phyloP scores from a whole-genome alignment of 1,140 invertebrate species.

The Trichoplusia ni region DNA sequence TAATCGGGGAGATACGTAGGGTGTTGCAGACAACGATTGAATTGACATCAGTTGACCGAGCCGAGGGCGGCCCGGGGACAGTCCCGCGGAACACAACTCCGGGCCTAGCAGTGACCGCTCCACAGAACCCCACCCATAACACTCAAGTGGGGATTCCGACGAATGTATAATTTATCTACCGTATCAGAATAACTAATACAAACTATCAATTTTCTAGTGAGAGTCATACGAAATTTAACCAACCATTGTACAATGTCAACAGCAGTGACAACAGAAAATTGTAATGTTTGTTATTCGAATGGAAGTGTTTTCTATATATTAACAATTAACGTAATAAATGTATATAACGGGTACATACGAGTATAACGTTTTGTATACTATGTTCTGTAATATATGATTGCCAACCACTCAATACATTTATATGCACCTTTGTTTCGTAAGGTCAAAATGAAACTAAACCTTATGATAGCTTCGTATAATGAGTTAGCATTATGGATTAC shows the following conservation, averaged over 20 bases:
- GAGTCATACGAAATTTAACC: slow-evolving; percentile 19
- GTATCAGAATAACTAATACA: slow-evolving; percentile 30
- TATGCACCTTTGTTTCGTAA: slow-evolving; percentile 28
- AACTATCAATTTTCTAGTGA: slow-evolving; percentile 24
- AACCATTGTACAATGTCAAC: slow-evolving; percentile 37
- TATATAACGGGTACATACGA: slow-evolving; percentile 29
- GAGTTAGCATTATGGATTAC: slow-evolving; percentile 29
- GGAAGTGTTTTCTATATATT: slow-evolving; percentile 26
- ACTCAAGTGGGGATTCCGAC: neutral
- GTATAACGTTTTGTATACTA: slow-evolving; percentile 28
- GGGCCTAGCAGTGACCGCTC: neutral
- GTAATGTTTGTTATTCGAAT: slow-evolving; percentile 16
- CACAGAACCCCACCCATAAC: neutral
- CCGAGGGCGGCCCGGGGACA: slow-evolving; percentile 17
- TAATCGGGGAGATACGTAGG: neutral
- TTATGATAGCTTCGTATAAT: slow-evolving; percentile 27
- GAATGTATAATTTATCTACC: slow-evolving; percentile 9
- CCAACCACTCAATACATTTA: slow-evolving; percentile 27
- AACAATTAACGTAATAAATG: slow-evolving; percentile 30
- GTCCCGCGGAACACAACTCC: too few species aligned
- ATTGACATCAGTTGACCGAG: slow-evolving; percentile 30
- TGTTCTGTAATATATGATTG: slow-evolving; percentile 28
- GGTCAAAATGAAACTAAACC: slow-evolving; percentile 31
- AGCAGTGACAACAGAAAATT: slow-evolving; percentile 42
- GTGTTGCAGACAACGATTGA: slow-evolving; percentile 2